Conservation (phyloP, 1,140 invertebrate species). For the Neocloeon triangulifer region DNA sequence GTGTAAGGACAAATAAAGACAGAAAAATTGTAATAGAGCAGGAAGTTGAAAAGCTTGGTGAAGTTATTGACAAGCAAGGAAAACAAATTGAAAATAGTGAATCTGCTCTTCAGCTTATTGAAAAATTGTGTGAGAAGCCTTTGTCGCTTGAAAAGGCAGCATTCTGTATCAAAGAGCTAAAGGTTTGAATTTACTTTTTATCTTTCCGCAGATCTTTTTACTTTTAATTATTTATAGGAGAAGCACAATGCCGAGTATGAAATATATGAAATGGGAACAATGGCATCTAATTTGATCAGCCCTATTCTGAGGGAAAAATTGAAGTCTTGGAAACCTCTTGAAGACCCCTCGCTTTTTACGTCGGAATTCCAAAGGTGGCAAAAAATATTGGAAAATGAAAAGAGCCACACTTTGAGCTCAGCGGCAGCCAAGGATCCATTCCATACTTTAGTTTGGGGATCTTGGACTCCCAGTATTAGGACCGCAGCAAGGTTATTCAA, state of each 20-base stretch:
- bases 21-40: constrained; percentile 51
- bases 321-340: constrained; percentile 47
- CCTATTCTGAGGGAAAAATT: constrained; percentile 44
- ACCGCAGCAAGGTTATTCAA: constrained; percentile 31
- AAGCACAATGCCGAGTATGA: constrained; percentile 35
- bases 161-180: constrained; percentile 46
- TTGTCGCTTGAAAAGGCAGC: constrained; percentile 49
- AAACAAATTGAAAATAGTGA: constrained; percentile 48
- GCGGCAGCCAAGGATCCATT: constrained; percentile 44
- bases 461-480: constrained; percentile 65
- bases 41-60: constrained; percentile 48
- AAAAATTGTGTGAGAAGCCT: constrained; percentile 20
- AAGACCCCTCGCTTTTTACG: too few species aligned
- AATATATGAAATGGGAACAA: constrained; percentile 33
- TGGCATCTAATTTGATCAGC: constrained; percentile 37
- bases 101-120: constrained; percentile 41
- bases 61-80: constrained; percentile 48
- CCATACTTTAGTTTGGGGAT: constrained; percentile 65
- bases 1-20: constrained; percentile 51
- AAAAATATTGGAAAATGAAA: constrained; percentile 28
- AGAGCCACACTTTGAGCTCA: constrained; percentile 16
- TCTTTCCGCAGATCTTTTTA: too few species aligned
- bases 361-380: constrained; percentile 58
- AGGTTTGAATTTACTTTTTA: constrained; percentile 20
- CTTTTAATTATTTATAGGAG: constrained; percentile 18